Evolutionary conservation across 2,888 invertebrate species (phyloP).

Genomic region (Athalia circularis): DNA sequence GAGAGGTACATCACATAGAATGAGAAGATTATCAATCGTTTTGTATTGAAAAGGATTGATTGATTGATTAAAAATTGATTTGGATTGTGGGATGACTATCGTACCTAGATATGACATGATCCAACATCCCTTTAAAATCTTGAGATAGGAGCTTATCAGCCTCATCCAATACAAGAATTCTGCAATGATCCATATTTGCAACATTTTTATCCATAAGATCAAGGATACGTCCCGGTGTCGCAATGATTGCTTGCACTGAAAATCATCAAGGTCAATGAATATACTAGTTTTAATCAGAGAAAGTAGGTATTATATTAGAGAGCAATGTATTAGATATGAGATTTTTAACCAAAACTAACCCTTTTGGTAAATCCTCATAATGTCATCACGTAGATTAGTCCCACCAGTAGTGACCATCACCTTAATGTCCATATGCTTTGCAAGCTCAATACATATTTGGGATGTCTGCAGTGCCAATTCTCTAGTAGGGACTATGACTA

Average conservation of each 20-base stretch:
- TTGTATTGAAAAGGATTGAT: background rate
- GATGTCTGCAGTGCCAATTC: constrained; percentile 99
- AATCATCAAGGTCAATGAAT: constrained; percentile 35
- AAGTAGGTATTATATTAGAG: background rate
- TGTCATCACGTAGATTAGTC: constrained; percentile 97
- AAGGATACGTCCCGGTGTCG: constrained; percentile 99
- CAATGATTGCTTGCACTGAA: constrained; percentile 97
- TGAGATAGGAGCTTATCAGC: constrained; percentile 99
- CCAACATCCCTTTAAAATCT: constrained; percentile 99
- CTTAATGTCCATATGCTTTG: constrained; percentile 97
- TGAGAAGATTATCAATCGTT: background rate
- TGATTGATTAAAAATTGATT: background rate
- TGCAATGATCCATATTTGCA: constrained; percentile 96
- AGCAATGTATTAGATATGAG: constrained; percentile 44
- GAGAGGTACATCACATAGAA: background rate
- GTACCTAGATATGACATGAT: constrained; percentile 91
- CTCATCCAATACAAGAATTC: constrained; percentile 98
- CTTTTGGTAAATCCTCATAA: constrained; percentile 99
- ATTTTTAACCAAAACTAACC: constrained; percentile 75
- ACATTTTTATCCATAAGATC: constrained; percentile 99
- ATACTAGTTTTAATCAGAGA: background rate
- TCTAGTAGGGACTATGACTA: constrained; percentile 98
- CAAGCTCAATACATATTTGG: constrained; percentile 99
- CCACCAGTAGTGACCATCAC: constrained; percentile 99
- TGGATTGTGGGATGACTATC: background rate